Evolutionary conservation across 1,140 invertebrate species (phyloP).

Genomic region (Ceratoteleas bidentatus): DNA sequence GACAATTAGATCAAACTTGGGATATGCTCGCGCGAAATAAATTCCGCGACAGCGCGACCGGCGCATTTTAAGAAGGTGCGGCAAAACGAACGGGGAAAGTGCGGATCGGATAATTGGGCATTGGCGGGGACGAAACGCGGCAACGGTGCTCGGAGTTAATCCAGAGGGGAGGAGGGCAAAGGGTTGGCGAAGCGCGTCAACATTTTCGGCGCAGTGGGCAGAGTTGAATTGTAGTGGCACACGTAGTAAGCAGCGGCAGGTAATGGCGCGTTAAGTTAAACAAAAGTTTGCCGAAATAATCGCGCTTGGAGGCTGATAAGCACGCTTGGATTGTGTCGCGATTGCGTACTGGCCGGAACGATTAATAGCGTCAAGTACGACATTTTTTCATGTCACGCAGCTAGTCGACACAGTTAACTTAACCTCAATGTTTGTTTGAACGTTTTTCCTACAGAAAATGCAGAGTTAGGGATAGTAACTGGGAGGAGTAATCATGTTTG

Average conservation of each 20-base stretch:
- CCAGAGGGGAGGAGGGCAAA: constrained; percentile 15
- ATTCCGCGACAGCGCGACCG: constrained; percentile 8
- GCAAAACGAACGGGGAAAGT: not conserved
- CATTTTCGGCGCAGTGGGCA: constrained; percentile 18
- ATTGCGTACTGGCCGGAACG: no score
- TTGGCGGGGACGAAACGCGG: not conserved
- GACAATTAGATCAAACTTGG: constrained; percentile 47
- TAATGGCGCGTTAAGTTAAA: constrained; percentile 50
- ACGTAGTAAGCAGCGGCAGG: constrained; percentile 27
- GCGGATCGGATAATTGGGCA: not conserved
- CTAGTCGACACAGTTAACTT: no score
- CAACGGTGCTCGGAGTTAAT: constrained; percentile 22
- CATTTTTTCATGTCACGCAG: no score
- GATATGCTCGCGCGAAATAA: constrained; percentile 30
- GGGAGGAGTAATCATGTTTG: no score
- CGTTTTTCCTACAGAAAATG: no score
- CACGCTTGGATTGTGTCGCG: constrained; percentile 1
- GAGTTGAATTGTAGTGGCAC: constrained; percentile 15
- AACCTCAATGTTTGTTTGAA: no score
- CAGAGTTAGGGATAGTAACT: no score
- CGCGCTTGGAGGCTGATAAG: constrained; percentile 24
- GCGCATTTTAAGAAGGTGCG: constrained; percentile 33
- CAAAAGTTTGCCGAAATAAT: constrained; percentile 41
- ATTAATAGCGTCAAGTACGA: no score
- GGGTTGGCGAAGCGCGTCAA: constrained; percentile 40